A percentile compares a stretch with the other conserved stretches of the same genome.
Evolutionary conservation across 2,797 vertebrate genomes (phyloP).

Genomic region (Lerista edwardsae): DNA sequence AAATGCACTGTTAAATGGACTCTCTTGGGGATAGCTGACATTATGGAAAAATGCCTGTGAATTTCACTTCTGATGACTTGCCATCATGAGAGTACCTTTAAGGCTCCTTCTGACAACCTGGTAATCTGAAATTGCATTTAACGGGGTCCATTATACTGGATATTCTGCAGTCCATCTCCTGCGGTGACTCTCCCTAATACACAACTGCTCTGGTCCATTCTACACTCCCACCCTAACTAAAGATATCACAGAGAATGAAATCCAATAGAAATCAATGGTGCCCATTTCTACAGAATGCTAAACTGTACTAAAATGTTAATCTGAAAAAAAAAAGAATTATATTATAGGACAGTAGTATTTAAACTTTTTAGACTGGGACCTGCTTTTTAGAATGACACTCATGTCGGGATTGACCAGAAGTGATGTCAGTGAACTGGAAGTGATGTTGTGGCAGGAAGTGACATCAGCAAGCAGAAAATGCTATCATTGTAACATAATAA

Average conservation of each 20-base stretch:
- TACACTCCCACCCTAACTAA: background rate
- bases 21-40: background rate
- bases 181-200: too few relatives aligned
- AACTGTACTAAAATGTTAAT: background rate
- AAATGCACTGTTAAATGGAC: too few relatives aligned
- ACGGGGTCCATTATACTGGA: background rate
- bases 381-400: too few relatives aligned
- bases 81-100: background rate
- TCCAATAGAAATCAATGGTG: background rate
- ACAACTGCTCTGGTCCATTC: background rate
- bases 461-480: too few relatives aligned
- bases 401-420: too few relatives aligned
- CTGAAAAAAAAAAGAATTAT: background rate
- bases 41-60: background rate
- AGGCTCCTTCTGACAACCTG: too few relatives aligned
- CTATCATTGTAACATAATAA: too few relatives aligned
- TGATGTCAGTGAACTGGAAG: too few relatives aligned
- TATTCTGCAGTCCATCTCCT: too few relatives aligned
- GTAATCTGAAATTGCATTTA: background rate
- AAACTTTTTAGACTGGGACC: too few relatives aligned
- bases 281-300: background rate
- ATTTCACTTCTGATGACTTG: background rate
- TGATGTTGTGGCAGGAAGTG: too few relatives aligned
- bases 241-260: background rate
- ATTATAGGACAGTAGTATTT: background rate